Percentiles rank a stretch among this genome's conserved stretches.
Evolutionary conservation across 2,113 vertebrate species (phyloP).

Genomic region (Leptobrachium leishanense): DNA sequence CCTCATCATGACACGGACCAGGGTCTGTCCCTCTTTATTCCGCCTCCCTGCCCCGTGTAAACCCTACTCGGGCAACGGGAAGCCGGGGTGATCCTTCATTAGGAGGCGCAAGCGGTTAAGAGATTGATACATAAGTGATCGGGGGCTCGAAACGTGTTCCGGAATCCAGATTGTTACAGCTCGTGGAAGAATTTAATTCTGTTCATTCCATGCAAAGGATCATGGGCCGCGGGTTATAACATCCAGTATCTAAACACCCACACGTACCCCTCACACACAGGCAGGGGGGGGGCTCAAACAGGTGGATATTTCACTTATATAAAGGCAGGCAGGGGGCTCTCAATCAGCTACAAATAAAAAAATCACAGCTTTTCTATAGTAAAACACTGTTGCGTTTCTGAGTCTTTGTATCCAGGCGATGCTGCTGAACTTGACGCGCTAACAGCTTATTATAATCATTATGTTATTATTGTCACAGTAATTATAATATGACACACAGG

Average conservation of each 20-base stretch:
- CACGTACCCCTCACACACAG: background rate
- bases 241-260: background rate
- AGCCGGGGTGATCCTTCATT: background rate
- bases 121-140: constrained; percentile 14
- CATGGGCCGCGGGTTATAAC: constrained; percentile 10
- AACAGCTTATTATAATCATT: no score
- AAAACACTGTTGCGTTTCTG: no score
- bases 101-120: background rate
- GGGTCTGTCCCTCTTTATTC: background rate
- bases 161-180: background rate
- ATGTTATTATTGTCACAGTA: no score
- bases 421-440: no score
- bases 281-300: background rate
- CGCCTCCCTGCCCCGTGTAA: background rate
- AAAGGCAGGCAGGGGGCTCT: background rate
- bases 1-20: background rate
- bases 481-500: no score
- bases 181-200: constrained; percentile 12
- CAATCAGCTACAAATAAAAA: constrained; percentile 13
- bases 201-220: constrained; percentile 18
- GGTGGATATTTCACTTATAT: background rate
- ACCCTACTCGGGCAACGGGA: no score
- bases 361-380: background rate
- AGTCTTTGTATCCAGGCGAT: no score
- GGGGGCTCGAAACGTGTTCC: constrained; percentile 4